These are phyloP conservation scores for Nyctibius bracteatus DNA, from an alignment of 2,113 vertebrate species.

Conservation along the genomic window DNA sequence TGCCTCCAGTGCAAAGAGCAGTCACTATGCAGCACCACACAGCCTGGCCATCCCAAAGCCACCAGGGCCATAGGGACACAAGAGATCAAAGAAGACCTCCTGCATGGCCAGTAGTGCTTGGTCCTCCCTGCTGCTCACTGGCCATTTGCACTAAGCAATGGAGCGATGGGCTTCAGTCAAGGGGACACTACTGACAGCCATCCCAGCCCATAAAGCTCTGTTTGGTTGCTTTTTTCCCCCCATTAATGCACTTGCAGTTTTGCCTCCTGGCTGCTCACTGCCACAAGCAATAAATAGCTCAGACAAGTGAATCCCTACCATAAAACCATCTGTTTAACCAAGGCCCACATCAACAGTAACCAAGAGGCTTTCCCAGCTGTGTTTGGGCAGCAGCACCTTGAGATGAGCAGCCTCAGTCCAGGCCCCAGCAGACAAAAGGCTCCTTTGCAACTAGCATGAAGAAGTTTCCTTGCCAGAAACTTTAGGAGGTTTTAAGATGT, in stretches of 20 bases:
- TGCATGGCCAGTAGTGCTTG: rapidly evolving
- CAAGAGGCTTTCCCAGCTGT: neutral
- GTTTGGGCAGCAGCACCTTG: rapidly evolving
- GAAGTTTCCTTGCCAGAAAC: neutral
- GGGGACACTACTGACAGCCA: neutral
- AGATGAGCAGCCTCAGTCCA: neutral
- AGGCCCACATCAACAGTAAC: neutral
- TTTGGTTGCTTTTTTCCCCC: neutral
- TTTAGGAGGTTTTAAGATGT: neutral
- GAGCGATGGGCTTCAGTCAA: neutral
- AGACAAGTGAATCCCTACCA: neutral
- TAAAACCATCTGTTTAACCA: neutral
- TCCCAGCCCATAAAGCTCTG: neutral
- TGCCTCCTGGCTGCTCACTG: neutral
- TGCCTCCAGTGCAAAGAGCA: no score
- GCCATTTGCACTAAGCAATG: neutral
- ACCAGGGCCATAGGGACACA: rapidly evolving
- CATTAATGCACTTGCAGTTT: neutral
- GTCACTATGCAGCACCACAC: rapidly evolving
- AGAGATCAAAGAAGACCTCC: neutral
- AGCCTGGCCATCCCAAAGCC: neutral
- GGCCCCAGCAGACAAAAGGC: neutral
- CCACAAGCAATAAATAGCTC: neutral
- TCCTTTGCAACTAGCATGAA: neutral
- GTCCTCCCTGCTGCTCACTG: neutral